Evolutionary conservation across 2,888 invertebrate species (phyloP).

Genomic region (Dryomyza anilis): DNA sequence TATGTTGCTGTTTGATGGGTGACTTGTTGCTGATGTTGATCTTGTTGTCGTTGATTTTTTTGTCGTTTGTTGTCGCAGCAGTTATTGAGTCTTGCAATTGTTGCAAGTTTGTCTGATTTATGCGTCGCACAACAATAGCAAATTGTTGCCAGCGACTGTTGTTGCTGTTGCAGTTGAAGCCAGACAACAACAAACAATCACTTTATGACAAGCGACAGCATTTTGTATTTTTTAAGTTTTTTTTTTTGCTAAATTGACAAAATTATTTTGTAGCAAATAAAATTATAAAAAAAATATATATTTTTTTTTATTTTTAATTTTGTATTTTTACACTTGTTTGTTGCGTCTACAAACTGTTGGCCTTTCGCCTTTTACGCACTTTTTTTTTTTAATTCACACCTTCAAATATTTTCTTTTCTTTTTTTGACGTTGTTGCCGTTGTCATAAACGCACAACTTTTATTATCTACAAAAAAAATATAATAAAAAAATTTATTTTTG

Average conservation of each 20-base stretch:
- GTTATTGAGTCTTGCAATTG: too few species aligned
- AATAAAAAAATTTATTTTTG: too few species aligned
- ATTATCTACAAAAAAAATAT: too few species aligned
- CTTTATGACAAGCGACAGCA: conserved; percentile 22
- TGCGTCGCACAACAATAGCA: too few species aligned
- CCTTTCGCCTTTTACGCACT: not conserved
- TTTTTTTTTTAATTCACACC: not conserved
- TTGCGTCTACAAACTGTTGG: not conserved
- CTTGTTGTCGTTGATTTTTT: not conserved
- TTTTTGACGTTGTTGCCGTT: too few species aligned
- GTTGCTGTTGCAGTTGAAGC: not conserved
- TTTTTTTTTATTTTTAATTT: conserved; percentile 15
- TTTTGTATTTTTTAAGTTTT: not conserved
- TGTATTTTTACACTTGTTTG: not conserved
- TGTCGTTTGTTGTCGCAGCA: not conserved
- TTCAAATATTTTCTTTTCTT: too few species aligned
- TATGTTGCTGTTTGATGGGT: conserved; percentile 12
- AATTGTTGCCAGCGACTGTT: not conserved
- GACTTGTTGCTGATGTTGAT: conserved; percentile 23
- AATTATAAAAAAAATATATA: not conserved
- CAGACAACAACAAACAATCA: conserved; percentile 20
- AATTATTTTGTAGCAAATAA: not conserved
- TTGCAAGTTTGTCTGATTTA: too few species aligned
- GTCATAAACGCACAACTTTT: not conserved
- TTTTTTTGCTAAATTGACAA: not conserved